phyloP scores from a whole-genome alignment of 2,797 vertebrate species.

The Sebastes iracundus region DNA sequence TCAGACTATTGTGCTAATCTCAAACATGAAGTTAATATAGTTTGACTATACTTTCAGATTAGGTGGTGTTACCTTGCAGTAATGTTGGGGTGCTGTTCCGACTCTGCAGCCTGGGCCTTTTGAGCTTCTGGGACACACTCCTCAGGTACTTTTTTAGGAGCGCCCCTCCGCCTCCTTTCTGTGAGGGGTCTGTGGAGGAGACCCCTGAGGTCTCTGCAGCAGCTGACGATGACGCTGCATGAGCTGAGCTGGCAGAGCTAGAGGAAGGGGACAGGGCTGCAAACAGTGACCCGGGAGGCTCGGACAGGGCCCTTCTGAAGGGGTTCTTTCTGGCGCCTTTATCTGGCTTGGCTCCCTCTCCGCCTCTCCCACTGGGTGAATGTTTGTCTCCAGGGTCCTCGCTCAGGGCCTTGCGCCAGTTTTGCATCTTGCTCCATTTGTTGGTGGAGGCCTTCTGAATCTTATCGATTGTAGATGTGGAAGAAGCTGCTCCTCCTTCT shows the following conservation, averaged over 20 bases:
- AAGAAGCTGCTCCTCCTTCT: slow-evolving; percentile 49
- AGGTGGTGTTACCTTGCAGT: slow-evolving; percentile 64
- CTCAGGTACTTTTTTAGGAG: slow-evolving; percentile 85
- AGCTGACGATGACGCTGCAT: slow-evolving; percentile 36
- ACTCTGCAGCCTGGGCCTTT: slow-evolving; percentile 74
- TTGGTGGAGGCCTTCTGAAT: slow-evolving; percentile 69
- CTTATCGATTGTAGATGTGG: slow-evolving; percentile 53
- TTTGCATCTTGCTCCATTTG: slow-evolving; percentile 85
- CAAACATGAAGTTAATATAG: not conserved
- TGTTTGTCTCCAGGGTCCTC: slow-evolving; percentile 72
- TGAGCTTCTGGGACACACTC: slow-evolving; percentile 85
- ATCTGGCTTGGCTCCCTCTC: slow-evolving; percentile 63
- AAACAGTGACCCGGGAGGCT: slow-evolving; percentile 77
- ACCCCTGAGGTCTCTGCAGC: slow-evolving; percentile 48
- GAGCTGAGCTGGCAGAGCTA: slow-evolving; percentile 13
- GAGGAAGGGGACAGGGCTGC: slow-evolving; percentile 45
- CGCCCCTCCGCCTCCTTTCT: slow-evolving; percentile 72
- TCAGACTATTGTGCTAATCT: not conserved
- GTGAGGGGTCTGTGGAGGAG: slow-evolving; percentile 68
- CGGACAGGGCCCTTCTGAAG: slow-evolving; percentile 88
- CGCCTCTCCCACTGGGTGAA: slow-evolving; percentile 44
- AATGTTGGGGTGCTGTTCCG: slow-evolving; percentile 58
- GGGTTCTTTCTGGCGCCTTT: slow-evolving; percentile 79
- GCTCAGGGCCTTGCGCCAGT: slow-evolving; percentile 86
- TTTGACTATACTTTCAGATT: not conserved